These are phyloP conservation scores for Protophormia terraenovae DNA, from an alignment of 2,888 invertebrate genomes.

Conservation along the genomic window DNA sequence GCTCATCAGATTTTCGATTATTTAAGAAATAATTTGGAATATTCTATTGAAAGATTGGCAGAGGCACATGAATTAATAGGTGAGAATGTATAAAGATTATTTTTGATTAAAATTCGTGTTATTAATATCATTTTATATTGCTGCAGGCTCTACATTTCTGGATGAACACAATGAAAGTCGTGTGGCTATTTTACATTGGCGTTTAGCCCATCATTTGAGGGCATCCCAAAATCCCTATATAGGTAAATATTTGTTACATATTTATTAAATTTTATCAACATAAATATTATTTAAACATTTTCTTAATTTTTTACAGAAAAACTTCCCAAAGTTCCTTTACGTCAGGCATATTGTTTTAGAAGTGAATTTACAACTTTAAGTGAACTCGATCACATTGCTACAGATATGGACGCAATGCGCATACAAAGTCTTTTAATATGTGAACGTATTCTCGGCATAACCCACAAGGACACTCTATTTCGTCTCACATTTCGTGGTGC, in stretches of 20 bases:
- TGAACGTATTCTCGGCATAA: slow-evolving; percentile 91
- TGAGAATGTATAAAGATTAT: slow-evolving; percentile 63
- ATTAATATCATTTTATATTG: not conserved
- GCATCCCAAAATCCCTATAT: slow-evolving; percentile 78
- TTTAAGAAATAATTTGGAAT: slow-evolving; percentile 85
- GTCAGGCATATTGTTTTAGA: slow-evolving; percentile 85
- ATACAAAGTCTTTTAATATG: slow-evolving; percentile 94
- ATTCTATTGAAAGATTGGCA: slow-evolving; percentile 87
- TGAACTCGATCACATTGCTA: slow-evolving; percentile 88
- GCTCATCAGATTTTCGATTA: slow-evolving; percentile 88
- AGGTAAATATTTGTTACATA: slow-evolving; percentile 71
- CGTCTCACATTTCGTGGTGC: slow-evolving; percentile 89
- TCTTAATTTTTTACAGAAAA: slow-evolving; percentile 79
- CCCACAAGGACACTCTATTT: slow-evolving; percentile 94
- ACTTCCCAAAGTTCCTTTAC: slow-evolving; percentile 83
- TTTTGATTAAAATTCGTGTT: not conserved
- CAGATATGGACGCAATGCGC: slow-evolving; percentile 92
- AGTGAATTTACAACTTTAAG: slow-evolving; percentile 88
- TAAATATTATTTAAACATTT: not conserved
- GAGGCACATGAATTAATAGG: slow-evolving; percentile 94
- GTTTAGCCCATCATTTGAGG: slow-evolving; percentile 87
- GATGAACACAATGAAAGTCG: slow-evolving; percentile 92
- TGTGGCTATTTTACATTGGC: slow-evolving; percentile 89
- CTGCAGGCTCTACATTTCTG: slow-evolving; percentile 88
- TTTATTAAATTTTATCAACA: not conserved